Percentiles rank a stretch among this genome's conserved stretches.
Conservation (phyloP, 2,113 vertebrate genomes). For the Brachyhypopomus gauderio region DNA sequence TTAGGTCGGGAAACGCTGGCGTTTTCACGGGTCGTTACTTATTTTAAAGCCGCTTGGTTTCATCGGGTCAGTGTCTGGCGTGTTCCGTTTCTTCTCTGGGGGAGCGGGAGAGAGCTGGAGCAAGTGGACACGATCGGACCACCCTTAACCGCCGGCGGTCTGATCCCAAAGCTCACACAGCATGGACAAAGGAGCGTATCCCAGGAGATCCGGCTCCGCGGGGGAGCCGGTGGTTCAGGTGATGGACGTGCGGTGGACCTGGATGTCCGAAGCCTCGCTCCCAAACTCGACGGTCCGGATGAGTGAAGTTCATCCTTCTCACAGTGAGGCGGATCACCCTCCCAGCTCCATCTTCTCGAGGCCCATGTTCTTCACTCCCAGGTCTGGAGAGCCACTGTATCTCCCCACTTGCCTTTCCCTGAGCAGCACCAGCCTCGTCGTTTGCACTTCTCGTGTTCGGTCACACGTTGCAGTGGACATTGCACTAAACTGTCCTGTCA, state of each 20-base stretch:
- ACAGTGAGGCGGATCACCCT: not conserved
- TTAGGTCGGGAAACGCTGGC: constrained; percentile 55
- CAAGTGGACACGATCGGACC: constrained; percentile 20
- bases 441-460: not conserved
- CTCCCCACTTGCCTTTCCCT: no score
- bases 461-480: not conserved
- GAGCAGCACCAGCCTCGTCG: not conserved
- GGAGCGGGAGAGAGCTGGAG: not conserved
- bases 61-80: not conserved
- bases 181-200: constrained; percentile 17
- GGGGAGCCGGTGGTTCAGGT: constrained; percentile 1
- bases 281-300: not conserved
- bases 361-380: not conserved
- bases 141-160: constrained; percentile 28
- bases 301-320: constrained; percentile 6
- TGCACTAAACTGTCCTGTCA: not conserved
- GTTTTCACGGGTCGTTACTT: constrained; percentile 62
- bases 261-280: constrained; percentile 11
- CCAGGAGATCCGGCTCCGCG: not conserved
- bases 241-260: constrained; percentile 6
- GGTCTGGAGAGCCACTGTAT: not conserved
- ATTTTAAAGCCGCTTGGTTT: constrained; percentile 46
- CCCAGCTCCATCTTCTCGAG: not conserved
- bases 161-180: constrained; percentile 9
- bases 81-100: constrained; percentile 10